A percentile compares a stretch with the other conserved stretches of the same genome.
Evolutionary conservation across 2,797 vertebrate genomes (phyloP).

Genomic region (Cynopterus sphinx): DNA sequence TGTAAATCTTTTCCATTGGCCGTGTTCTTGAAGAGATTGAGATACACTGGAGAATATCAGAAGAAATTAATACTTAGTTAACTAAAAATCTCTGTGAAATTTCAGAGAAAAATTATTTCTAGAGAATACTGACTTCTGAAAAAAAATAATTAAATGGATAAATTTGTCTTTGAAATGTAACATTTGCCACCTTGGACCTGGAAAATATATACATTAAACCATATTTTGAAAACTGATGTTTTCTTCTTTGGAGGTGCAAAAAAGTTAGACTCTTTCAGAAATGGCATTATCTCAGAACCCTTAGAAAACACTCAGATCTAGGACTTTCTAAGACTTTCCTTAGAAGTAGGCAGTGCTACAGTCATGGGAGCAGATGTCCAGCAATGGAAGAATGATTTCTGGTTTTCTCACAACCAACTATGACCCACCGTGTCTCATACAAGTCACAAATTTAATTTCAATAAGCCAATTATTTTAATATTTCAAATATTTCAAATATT

Average conservation of each 20-base stretch:
- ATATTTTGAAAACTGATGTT: slow-evolving; percentile 56
- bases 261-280: background rate
- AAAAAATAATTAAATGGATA: background rate
- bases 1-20: slow-evolving; percentile 14
- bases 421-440: background rate
- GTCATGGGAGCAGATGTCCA: background rate
- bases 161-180: slow-evolving; percentile 47
- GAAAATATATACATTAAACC: slow-evolving; percentile 56
- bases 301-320: background rate
- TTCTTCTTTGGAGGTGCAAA: background rate
- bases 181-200: background rate
- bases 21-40: background rate
- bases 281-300: background rate
- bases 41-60: background rate
- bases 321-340: background rate
- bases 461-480: background rate
- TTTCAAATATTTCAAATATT: background rate
- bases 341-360: background rate
- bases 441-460: background rate
- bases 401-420: background rate
- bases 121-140: slow-evolving; percentile 9
- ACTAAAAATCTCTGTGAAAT: slow-evolving; percentile 16
- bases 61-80: slow-evolving; percentile 49
- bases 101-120: slow-evolving; percentile 45
- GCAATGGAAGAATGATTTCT: background rate